These are phyloP conservation scores for Oscheius sp. DNA, from an alignment of 1,140 invertebrate species.

Conservation along the genomic window DNA sequence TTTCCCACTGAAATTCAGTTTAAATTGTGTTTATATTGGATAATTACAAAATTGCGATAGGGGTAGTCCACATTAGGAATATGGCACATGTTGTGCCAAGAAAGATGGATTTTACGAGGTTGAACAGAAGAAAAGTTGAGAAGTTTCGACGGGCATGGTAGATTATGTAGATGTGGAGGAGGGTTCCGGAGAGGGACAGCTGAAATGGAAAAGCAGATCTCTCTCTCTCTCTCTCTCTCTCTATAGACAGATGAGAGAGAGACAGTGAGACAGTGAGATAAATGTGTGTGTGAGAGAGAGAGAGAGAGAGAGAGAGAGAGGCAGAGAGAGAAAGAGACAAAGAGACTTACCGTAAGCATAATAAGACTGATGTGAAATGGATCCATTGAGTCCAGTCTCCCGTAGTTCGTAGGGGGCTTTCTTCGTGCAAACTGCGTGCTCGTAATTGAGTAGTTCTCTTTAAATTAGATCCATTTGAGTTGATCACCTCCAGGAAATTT, in stretches of 20 bases:
- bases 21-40: no score
- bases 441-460: no score
- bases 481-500: no score
- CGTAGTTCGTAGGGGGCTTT: background rate
- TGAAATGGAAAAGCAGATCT: constrained; percentile 87
- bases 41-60: no score
- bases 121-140: constrained; percentile 65
- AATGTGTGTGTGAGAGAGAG: constrained; percentile 45
- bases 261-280: background rate
- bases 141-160: constrained; percentile 80
- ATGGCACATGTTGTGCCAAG: no score
- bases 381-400: background rate
- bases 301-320: constrained; percentile 46
- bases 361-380: background rate
- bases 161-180: no score
- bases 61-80: no score
- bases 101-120: no score
- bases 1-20: no score
- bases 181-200: no score
- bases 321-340: background rate
- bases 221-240: constrained; percentile 86
- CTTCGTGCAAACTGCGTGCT: background rate
- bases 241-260: constrained; percentile 69
- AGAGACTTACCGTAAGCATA: constrained; percentile 80
- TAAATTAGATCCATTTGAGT: no score